Conservation (phyloP, 2,797 vertebrate species). For the Falco naumanni region DNA sequence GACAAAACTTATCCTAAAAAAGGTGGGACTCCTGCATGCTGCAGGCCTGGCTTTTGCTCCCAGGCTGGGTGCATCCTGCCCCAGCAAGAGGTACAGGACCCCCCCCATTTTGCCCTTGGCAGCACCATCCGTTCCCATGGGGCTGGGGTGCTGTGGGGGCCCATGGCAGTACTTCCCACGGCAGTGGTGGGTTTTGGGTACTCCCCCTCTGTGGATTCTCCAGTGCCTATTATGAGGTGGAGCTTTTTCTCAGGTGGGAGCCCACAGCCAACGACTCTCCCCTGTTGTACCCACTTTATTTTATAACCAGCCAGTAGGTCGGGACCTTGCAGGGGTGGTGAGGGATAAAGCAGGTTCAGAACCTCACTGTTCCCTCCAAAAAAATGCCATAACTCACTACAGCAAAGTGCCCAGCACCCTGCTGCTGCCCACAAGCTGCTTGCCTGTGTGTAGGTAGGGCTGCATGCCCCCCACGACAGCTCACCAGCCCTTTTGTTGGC, state of each 20-base stretch:
- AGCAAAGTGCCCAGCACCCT: background rate
- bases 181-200: background rate
- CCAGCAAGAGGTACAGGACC: background rate
- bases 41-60: background rate
- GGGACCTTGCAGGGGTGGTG: background rate
- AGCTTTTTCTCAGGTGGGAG: background rate
- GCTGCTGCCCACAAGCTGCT: background rate
- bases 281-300: background rate
- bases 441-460: background rate
- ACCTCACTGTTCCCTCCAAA: accelerated
- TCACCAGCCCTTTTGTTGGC: background rate
- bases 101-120: background rate
- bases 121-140: background rate
- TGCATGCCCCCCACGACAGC: background rate
- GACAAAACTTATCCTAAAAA: background rate
- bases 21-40: background rate
- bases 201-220: background rate
- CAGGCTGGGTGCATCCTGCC: background rate
- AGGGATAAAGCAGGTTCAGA: background rate
- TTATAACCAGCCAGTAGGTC: background rate
- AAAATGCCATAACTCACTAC: accelerated
- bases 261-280: background rate
- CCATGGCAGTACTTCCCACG: background rate
- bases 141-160: background rate
- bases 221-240: background rate